A percentile compares a stretch with the other conserved stretches of the same genome.
These are phyloP conservation scores for Caenorhabditis japonica DNA, from an alignment of 2,888 invertebrate genomes.

Conservation along the genomic window DNA sequence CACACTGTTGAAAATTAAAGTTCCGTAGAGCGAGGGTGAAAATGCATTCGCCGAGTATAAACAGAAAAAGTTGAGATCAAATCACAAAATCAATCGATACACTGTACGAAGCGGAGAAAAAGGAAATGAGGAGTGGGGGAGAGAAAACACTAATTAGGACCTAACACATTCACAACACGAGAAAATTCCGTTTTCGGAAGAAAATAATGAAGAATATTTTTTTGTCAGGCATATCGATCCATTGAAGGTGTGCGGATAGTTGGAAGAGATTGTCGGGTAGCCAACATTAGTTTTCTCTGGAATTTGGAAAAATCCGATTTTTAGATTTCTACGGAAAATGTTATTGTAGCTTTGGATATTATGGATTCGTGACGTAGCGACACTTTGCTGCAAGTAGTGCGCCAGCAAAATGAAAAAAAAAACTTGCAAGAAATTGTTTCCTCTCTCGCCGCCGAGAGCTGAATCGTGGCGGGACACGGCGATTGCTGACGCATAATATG, in stretches of 20 bases:
- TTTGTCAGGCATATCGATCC: conserved; percentile 50
- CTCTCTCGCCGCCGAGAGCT: too few relatives aligned
- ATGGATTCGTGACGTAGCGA: not conserved
- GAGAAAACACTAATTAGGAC: not conserved
- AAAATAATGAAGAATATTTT: not conserved
- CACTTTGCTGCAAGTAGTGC: too few relatives aligned
- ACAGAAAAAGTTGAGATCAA: not conserved
- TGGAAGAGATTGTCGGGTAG: conserved; percentile 69
- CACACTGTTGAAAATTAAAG: too few relatives aligned
- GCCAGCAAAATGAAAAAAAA: too few relatives aligned
- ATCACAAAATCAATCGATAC: conserved; percentile 1
- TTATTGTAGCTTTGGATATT: not conserved
- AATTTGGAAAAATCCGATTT: too few relatives aligned
- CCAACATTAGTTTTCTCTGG: conserved; percentile 73
- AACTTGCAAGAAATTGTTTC: too few relatives aligned
- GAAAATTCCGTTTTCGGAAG: not conserved
- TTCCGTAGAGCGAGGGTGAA: too few relatives aligned
- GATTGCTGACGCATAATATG: too few relatives aligned
- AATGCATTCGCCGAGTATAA: too few relatives aligned
- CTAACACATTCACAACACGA: not conserved
- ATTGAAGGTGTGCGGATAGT: conserved; percentile 54
- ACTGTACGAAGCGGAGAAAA: not conserved
- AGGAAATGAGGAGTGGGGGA: not conserved
- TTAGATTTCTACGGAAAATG: too few relatives aligned
- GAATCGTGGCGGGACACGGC: too few relatives aligned